Conservation (phyloP, 2,113 vertebrate species). For the Pseudopodoces humilis region DNA sequence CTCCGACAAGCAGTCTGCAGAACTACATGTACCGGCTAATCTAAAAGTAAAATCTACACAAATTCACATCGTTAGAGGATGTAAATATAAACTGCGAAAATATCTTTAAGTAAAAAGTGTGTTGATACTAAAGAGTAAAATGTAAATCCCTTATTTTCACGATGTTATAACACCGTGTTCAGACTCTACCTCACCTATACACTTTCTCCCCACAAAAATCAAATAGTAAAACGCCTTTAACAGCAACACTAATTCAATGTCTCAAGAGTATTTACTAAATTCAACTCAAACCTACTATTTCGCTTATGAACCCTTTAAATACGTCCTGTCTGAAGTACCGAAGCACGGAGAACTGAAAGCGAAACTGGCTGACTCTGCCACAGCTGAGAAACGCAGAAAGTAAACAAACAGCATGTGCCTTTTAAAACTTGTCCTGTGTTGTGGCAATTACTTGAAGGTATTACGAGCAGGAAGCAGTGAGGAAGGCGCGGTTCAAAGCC, state of each 20-base stretch:
- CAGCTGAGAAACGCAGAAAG: not conserved
- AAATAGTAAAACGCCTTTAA: not conserved
- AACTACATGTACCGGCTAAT: not conserved
- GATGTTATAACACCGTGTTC: fast-evolving
- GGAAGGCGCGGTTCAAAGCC: not conserved
- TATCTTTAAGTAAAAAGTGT: not conserved
- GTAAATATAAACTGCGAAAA: not conserved
- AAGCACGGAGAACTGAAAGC: not conserved
- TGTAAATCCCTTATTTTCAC: not conserved
- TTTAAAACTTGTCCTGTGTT: fast-evolving
- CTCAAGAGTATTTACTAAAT: no score
- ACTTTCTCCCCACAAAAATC: not conserved
- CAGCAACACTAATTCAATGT: not conserved
- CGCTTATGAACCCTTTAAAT: not conserved
- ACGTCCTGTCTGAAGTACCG: not conserved
- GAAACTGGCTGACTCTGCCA: not conserved
- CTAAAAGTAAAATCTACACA: not conserved
- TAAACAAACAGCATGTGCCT: not conserved
- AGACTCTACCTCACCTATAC: not conserved
- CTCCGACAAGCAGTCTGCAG: not conserved
- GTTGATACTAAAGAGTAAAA: not conserved
- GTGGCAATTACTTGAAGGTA: not conserved
- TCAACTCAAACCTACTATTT: not conserved
- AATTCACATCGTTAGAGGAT: not conserved
- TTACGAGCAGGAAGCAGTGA: fast-evolving